Conservation (phyloP, 2,797 vertebrate genomes). For the Microhierax caerulescens region DNA sequence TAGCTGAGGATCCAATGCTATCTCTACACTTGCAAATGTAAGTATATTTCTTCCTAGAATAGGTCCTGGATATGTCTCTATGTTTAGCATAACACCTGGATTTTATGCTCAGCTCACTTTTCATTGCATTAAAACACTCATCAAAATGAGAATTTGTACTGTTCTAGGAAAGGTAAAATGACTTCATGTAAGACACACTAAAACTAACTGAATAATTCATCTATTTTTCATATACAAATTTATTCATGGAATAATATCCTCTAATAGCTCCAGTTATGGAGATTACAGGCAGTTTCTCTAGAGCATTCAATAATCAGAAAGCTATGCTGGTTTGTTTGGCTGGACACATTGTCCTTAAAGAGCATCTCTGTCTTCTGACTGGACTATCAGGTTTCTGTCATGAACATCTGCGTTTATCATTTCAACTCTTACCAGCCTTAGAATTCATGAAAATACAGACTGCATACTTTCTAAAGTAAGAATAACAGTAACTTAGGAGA, state of each 20-base stretch:
- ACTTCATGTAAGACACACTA: neutral
- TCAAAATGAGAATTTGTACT: constrained; percentile 19
- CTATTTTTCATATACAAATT: constrained; percentile 35
- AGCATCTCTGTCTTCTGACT: neutral
- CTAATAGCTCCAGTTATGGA: constrained; percentile 7
- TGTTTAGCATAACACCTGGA: constrained; percentile 34
- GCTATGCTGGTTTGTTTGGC: neutral
- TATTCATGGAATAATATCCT: constrained; percentile 11
- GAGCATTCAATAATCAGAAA: neutral
- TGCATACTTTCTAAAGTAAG: neutral
- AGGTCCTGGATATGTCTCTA: neutral
- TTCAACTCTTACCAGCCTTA: neutral
- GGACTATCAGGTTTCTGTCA: neutral
- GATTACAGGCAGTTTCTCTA: neutral
- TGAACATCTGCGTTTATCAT: neutral
- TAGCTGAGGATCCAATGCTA: neutral
- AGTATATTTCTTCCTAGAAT: neutral
- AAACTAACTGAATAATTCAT: constrained; percentile 46
- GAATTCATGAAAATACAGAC: neutral
- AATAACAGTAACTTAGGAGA: neutral
- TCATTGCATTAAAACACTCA: constrained; percentile 5
- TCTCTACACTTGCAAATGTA: neutral
- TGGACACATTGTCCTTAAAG: neutral
- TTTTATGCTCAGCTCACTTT: neutral
- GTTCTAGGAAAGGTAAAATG: neutral